These are phyloP conservation scores for Creontiades dilutus DNA, from an alignment of 2,888 invertebrate genomes.

Conservation along the genomic window DNA sequence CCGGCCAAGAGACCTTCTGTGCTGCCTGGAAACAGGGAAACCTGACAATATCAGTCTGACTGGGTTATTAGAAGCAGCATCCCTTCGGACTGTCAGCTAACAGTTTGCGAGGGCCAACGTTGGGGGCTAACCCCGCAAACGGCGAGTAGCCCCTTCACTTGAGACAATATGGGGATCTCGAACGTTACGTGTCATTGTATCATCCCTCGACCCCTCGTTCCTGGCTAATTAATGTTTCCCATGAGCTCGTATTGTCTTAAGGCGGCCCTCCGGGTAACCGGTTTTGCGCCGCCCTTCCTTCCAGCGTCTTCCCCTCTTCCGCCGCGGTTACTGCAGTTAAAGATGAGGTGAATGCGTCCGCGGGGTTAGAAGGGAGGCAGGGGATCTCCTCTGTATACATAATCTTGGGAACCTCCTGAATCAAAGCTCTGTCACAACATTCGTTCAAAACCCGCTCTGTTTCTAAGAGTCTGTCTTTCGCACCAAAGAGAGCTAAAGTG, in stretches of 20 bases:
- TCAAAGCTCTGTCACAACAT: slow-evolving; percentile 18
- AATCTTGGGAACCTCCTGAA: background rate
- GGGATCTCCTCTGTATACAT: too few relatives aligned
- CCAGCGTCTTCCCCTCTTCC: background rate
- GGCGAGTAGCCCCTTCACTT: slow-evolving; percentile 32
- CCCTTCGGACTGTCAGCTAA: slow-evolving; percentile 5
- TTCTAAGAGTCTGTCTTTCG: background rate
- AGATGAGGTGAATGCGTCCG: background rate
- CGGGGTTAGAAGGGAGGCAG: background rate
- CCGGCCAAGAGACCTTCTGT: slow-evolving; percentile 8
- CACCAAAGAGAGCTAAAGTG: too few relatives aligned
- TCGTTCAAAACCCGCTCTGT: background rate
- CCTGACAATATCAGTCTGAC: slow-evolving; percentile 31
- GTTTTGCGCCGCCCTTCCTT: slow-evolving; percentile 11
- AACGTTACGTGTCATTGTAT: slow-evolving; percentile 55
- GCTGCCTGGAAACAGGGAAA: background rate
- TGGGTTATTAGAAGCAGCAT: slow-evolving; percentile 20
- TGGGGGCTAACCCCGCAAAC: background rate
- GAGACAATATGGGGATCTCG: slow-evolving; percentile 51
- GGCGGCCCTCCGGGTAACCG: slow-evolving; percentile 31
- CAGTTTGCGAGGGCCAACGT: slow-evolving; percentile 10
- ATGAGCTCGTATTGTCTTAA: slow-evolving; percentile 57
- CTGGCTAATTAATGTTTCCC: slow-evolving; percentile 53
- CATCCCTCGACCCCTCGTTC: slow-evolving; percentile 55
- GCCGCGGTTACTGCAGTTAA: slow-evolving; percentile 1